Evolutionary conservation across 2,113 vertebrate species (phyloP).

Genomic region (Arvicanthis niloticus): DNA sequence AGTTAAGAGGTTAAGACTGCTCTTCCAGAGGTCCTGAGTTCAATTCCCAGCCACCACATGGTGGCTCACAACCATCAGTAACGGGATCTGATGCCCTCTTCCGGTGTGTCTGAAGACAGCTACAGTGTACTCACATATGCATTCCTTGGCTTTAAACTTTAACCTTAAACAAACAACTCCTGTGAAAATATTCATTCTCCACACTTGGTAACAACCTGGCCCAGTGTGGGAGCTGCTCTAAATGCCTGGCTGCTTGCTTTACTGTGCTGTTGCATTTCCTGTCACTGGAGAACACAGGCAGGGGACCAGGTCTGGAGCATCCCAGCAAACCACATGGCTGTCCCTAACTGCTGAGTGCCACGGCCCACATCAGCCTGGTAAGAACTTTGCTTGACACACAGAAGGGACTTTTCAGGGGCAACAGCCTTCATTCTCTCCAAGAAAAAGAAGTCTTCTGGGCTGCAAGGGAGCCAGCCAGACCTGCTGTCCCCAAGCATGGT

Average conservation of each 20-base stretch:
- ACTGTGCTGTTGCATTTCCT: too few species aligned
- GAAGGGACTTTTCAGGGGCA: not conserved
- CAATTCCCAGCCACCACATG: too few species aligned
- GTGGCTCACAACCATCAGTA: too few species aligned
- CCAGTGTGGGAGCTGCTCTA: not conserved
- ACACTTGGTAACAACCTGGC: too few species aligned
- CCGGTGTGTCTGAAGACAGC: too few species aligned
- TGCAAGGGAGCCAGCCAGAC: not conserved
- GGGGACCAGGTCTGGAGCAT: not conserved
- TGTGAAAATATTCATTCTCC: not conserved
- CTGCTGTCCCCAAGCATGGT: not conserved
- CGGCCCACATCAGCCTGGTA: not conserved
- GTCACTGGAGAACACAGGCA: not conserved
- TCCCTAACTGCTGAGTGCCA: not conserved
- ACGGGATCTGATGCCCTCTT: too few species aligned
- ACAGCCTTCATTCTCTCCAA: not conserved
- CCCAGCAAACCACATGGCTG: not conserved
- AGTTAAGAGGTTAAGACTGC: too few species aligned
- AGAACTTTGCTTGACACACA: not conserved
- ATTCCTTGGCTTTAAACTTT: not conserved
- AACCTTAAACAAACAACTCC: not conserved
- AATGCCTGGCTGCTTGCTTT: not conserved
- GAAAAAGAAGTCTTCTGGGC: not conserved
- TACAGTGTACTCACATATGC: not conserved
- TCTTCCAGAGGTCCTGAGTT: too few species aligned